phyloP scores from a whole-genome alignment of 2,113 vertebrate species.

The Eleginops maclovinus region DNA sequence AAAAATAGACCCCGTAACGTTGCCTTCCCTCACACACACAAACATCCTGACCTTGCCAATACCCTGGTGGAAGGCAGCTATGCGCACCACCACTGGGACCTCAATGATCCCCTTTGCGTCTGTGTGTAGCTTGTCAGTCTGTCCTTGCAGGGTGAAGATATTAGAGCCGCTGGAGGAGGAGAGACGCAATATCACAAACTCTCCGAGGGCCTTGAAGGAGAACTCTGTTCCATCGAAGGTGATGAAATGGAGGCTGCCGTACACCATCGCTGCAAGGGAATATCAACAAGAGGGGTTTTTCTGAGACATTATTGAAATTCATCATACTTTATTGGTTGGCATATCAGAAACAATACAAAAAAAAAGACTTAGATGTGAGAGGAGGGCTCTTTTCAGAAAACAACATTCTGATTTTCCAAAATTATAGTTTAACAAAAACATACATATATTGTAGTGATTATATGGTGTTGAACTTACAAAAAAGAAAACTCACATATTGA shows the following conservation, averaged over 20 bases:
- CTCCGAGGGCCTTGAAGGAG: slow-evolving; percentile 86
- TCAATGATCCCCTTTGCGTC: slow-evolving; percentile 58
- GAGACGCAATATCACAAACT: slow-evolving; percentile 85
- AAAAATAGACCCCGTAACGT: background rate
- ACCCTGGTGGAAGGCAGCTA: slow-evolving; percentile 86
- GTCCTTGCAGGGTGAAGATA: slow-evolving; percentile 88
- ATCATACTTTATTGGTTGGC: background rate
- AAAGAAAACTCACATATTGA: too few relatives aligned
- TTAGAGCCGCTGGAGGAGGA: slow-evolving; percentile 85
- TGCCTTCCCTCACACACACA: slow-evolving; percentile 6
- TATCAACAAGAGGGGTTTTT: background rate
- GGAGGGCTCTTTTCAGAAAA: too few relatives aligned
- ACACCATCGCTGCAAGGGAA: slow-evolving; percentile 79
- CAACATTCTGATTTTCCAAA: too few relatives aligned
- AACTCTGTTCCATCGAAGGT: slow-evolving; percentile 86
- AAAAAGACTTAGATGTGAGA: too few relatives aligned
- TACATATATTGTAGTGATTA: too few relatives aligned
- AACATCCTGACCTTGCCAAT: slow-evolving; percentile 83
- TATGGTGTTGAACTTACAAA: too few relatives aligned
- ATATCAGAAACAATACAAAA: too few relatives aligned
- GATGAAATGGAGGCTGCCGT: slow-evolving; percentile 85
- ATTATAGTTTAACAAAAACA: too few relatives aligned
- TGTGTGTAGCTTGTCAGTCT: slow-evolving; percentile 70
- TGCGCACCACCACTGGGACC: slow-evolving; percentile 79
- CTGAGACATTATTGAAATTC: background rate